Evolutionary conservation across 2,113 vertebrate species (phyloP).

Genomic region (Aix galericulata): DNA sequence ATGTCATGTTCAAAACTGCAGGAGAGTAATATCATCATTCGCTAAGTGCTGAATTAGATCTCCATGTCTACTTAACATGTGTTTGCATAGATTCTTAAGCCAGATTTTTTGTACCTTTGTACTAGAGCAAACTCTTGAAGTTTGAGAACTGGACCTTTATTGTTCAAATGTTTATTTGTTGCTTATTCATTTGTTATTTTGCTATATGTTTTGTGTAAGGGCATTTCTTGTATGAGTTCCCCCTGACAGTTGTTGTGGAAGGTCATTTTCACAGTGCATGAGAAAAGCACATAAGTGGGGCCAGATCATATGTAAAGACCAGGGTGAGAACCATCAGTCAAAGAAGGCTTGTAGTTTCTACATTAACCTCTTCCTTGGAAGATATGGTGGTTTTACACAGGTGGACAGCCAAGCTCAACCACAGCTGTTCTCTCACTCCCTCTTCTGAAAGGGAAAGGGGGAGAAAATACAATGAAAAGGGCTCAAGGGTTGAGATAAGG

Average conservation of each 20-base stretch:
- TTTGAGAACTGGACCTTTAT: rapidly evolving
- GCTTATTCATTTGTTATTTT: not conserved
- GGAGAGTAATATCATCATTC: not conserved
- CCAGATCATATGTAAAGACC: not conserved
- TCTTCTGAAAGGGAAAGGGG: no score
- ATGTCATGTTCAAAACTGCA: not conserved
- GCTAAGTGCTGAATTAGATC: not conserved
- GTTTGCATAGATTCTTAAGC: not conserved
- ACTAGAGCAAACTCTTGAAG: not conserved
- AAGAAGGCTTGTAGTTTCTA: not conserved
- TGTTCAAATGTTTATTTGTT: not conserved
- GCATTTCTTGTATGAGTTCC: not conserved
- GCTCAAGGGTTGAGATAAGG: no score
- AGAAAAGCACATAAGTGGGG: not conserved
- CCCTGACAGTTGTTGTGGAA: not conserved
- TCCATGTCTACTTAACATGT: not conserved
- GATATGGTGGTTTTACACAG: no score
- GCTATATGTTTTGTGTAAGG: not conserved
- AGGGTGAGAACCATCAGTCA: not conserved
- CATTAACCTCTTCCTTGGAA: not conserved
- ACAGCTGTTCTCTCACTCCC: no score
- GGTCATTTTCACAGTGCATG: not conserved
- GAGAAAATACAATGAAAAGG: no score
- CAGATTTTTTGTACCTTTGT: not conserved
- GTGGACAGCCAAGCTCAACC: no score